Base-by-base conservation (phyloP, 1,140 invertebrate species). In the Octopus bimaculoides region DNA sequence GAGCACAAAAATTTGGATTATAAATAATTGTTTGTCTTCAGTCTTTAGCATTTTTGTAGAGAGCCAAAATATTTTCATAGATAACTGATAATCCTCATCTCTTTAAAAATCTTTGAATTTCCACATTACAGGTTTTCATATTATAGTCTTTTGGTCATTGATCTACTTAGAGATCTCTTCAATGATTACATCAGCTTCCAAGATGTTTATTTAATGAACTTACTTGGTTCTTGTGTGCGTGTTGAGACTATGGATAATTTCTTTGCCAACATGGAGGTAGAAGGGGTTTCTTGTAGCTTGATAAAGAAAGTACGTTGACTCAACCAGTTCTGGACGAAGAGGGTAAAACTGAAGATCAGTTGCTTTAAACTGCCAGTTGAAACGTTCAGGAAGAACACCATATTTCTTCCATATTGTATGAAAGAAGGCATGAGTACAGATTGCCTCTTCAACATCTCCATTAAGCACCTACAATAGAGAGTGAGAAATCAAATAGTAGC, bases 381-480 rank as follows among this genome's bases (percentile, higher is more conserved):
- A 94, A 54, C 94, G 84, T 85, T 94, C 94, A 5, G 94, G 94
- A 69, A 95, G 85, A 56, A 92, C 91, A 12, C 91, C 92, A 86
- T 92, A 94, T 82, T 92, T 90, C 85, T 92, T 91, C 94, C 94
- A 94, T 78, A 94, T 92, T 41, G 91, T 89, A 87, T 93, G 93
- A 87, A 93, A 94, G 14, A 94, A 86, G 12, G 93, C 93, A 87
- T 94, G 94, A 20, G 90, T 90, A 87, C 94, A 94, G 81, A 94
- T 93, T 8, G 94, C 93, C 88, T 94, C 94, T 84, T 94, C 93
- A 78, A 94, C 89, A 87, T 94, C 93, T 80, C 94, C 94, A 87
- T 92, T 91, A 73, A 94, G 84, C 14, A 94, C 92, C 92, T 93
- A 86, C 17, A 41, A 41, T 41, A 41, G 1, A 41, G 26, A 41